A percentile compares a stretch with the other conserved stretches of the same genome.
Conservation (phyloP, 2,113 vertebrate genomes). For the Gavia stellata region DNA sequence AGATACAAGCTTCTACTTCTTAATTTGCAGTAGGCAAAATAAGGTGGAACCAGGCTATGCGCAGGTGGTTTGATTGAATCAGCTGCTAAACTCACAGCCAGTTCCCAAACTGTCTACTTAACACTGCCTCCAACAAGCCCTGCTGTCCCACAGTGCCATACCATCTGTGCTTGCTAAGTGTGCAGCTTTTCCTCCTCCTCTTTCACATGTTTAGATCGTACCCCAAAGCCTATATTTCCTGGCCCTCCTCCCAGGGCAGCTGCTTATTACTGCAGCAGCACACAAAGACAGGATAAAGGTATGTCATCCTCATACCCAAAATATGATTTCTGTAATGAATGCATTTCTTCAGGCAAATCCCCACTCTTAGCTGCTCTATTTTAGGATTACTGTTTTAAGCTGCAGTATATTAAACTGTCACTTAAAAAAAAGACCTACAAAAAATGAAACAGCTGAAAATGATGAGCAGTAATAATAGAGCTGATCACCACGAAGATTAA, state of each 20-base stretch:
- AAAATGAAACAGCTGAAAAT: neutral
- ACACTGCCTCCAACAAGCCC: conserved; percentile 29
- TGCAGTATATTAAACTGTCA: neutral
- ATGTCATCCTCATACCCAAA: neutral
- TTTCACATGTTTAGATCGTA: neutral
- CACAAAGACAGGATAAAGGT: neutral
- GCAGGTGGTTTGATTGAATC: conserved; percentile 42
- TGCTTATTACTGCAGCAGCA: neutral
- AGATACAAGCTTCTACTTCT: neutral
- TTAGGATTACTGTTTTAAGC: neutral
- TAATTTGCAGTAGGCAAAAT: neutral
- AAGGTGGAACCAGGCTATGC: neutral
- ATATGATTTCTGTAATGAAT: neutral
- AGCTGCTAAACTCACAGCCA: conserved; percentile 51
- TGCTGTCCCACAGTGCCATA: conserved; percentile 6
- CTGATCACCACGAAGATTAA: neutral
- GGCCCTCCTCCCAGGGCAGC: neutral
- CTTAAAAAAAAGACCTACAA: neutral
- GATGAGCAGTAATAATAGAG: neutral
- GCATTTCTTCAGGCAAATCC: neutral
- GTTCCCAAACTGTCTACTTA: conserved; percentile 58
- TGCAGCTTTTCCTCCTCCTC: conserved; percentile 38
- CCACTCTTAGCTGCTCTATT: neutral
- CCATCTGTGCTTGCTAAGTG: conserved; percentile 43
- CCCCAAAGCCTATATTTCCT: neutral